Evolutionary conservation across 2,113 vertebrate species (phyloP), one percentile per base, ranked within the genome.

Genomic region (Gorsachius goisagi): DNA sequence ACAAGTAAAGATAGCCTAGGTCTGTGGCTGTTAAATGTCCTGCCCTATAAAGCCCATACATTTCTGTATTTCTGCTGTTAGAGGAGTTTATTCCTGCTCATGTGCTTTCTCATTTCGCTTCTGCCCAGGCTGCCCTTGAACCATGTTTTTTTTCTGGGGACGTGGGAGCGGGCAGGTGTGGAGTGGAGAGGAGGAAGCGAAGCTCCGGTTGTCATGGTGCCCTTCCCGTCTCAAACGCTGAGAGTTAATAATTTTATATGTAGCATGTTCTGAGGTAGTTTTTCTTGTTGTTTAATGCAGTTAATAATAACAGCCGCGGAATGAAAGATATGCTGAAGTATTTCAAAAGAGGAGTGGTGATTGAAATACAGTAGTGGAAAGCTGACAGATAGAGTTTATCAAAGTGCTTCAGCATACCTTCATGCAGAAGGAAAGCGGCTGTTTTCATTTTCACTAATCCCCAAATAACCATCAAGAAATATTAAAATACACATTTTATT

Each of bases 401-500:
- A 83, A 94, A 97, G 89, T 88, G 86, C 88, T 95, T 66, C 91
- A 64, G 41, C 97, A 83, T 93, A 85, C 91, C 84, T 94, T 94
- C 69, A 23, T 60, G 66, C 64, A 85, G 95, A 85, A 94, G 45
- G 75, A 95, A 76, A 95, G 72, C 44, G 75, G 76, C 92, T 97
- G 74, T 92, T 97, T 96, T 98, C 97, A 88, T 97, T 92, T 82
- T 90, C 88, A 41, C 95, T 98, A 98, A 98, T 98, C 97, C 96
- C 94, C 94, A 98, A 98, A 98, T 98, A 98, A 98, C 96, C 83
- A 97, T 98, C 93, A 97, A 98, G 98, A 98, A 98, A 98, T 98
- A 98, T 98, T 97, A 98, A 98, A 98, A 98, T 97, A 98, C 97
- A 96, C 97, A 98, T 97, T 98, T 97, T 98, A 98, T 98, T 98